phyloP scores from a whole-genome alignment of 2,888 invertebrate species.

The Microctonus hyperodae region DNA sequence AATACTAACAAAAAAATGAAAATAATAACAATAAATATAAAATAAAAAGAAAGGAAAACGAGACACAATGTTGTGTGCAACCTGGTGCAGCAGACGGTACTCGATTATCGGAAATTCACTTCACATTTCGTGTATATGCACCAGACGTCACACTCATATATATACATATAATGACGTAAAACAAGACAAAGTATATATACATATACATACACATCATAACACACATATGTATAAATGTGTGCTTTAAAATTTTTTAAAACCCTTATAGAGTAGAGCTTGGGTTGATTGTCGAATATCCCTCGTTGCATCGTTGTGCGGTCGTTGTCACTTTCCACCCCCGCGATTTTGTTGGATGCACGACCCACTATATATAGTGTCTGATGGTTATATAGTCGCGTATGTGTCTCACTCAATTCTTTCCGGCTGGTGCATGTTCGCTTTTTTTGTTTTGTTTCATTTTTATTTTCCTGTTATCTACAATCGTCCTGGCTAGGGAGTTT shows the following conservation, averaged over 20 bases:
- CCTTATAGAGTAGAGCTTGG: neutral
- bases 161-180: neutral
- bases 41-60: neutral
- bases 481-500: neutral
- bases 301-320: slow-evolving; percentile 17
- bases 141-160: slow-evolving; percentile 12
- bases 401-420: slow-evolving; percentile 1
- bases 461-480: neutral
- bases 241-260: slow-evolving; percentile 22
- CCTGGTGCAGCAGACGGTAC: slow-evolving; percentile 27
- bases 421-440: neutral
- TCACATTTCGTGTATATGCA: slow-evolving; percentile 20
- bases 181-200: neutral
- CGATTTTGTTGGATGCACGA: neutral
- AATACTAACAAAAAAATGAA: slow-evolving; percentile 9
- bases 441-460: neutral
- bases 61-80: slow-evolving; percentile 6
- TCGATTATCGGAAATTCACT: slow-evolving; percentile 36
- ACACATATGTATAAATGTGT: neutral
- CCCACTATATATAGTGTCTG: no score
- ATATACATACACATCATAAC: neutral
- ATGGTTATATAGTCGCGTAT: no score
- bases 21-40: neutral
- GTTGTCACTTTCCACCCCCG: slow-evolving; percentile 10
- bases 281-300: neutral